phyloP scores from a whole-genome alignment of 2,888 invertebrate genomes.

The Artemia sinica region DNA sequence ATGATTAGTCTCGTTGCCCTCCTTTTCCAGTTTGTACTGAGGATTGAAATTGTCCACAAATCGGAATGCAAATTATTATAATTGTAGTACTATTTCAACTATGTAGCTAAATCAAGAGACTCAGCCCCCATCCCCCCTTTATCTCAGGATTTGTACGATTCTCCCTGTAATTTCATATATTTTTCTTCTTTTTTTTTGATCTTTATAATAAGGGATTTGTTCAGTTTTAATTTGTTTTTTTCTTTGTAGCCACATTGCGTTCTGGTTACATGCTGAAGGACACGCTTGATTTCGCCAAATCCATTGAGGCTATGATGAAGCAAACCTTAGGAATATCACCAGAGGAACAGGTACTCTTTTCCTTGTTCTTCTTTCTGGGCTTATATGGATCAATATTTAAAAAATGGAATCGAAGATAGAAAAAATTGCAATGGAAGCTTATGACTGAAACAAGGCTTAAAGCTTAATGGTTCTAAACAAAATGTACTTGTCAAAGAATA shows the following conservation, averaged over 20 bases:
- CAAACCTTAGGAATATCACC: conserved; percentile 55
- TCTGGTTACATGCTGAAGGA: conserved; percentile 85
- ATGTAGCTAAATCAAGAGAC: too few relatives aligned
- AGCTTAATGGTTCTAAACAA: not conserved
- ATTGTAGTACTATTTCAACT: too few relatives aligned
- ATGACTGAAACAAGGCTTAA: not conserved
- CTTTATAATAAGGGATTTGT: not conserved
- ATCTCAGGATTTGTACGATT: too few relatives aligned
- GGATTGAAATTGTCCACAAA: too few relatives aligned
- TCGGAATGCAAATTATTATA: too few relatives aligned
- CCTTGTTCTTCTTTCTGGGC: not conserved
- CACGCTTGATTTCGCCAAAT: conserved; percentile 67
- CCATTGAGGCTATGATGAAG: conserved; percentile 76
- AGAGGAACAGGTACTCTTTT: conserved; percentile 42
- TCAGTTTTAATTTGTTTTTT: conserved; percentile 22
- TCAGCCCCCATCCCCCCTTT: too few relatives aligned
- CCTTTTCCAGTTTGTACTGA: too few relatives aligned
- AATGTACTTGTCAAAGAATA: not conserved
- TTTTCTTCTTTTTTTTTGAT: not conserved
- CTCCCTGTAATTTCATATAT: too few relatives aligned
- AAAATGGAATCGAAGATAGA: not conserved
- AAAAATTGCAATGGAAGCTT: conserved; percentile 2
- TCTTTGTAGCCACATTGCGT: conserved; percentile 53
- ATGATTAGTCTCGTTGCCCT: too few relatives aligned
- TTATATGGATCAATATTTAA: too few relatives aligned